Conservation (phyloP, 2,888 invertebrate genomes). For the Cephonodes hylas region DNA sequence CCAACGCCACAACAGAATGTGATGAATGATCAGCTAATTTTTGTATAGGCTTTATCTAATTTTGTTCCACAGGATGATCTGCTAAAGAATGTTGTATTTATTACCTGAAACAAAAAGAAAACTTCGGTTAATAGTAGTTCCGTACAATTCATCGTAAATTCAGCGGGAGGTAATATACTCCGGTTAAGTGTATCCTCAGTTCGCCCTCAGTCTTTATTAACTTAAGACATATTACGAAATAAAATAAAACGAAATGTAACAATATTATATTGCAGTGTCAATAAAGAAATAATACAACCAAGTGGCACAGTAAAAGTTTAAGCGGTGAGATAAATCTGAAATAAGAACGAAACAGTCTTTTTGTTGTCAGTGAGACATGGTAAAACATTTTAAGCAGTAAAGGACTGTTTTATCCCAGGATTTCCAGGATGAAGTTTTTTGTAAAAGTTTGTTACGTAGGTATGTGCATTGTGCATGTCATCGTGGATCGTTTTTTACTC, state of each 20-base stretch:
- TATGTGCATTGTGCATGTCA: too few species aligned
- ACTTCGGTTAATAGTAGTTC: neutral
- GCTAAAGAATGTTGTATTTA: neutral
- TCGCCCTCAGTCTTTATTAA: neutral
- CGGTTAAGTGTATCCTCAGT: neutral
- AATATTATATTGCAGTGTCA: neutral
- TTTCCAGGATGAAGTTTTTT: too few species aligned
- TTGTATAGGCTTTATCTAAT: too few species aligned
- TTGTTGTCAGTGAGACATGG: neutral
- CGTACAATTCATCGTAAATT: neutral
- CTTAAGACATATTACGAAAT: neutral
- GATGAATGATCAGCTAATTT: too few species aligned
- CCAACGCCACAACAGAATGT: too few species aligned
- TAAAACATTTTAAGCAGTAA: too few species aligned
- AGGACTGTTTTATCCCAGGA: too few species aligned
- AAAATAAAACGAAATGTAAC: neutral
- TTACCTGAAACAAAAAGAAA: constrained; percentile 1
- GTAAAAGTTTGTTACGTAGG: too few species aligned
- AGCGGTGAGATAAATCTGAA: neutral
- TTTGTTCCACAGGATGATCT: neutral
- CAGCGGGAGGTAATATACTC: neutral
- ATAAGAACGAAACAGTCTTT: neutral
- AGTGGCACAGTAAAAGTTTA: neutral
- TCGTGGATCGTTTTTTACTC: too few species aligned
- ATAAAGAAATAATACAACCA: neutral